These are phyloP conservation scores for Narcine bancroftii DNA, from an alignment of 2,113 vertebrate genomes.

Conservation along the genomic window DNA sequence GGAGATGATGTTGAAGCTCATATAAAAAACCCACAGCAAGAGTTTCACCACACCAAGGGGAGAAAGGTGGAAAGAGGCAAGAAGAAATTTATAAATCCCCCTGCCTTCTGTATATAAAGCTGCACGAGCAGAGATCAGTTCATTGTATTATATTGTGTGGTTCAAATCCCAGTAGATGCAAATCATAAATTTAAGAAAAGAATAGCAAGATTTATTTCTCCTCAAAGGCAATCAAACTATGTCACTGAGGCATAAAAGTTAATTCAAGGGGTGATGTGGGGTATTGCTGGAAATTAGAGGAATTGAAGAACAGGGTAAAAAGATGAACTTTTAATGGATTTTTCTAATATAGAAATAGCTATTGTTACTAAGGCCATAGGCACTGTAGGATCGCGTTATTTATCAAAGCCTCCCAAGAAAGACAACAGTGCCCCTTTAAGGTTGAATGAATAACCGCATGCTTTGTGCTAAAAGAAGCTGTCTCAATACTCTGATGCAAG, in stretches of 20 bases:
- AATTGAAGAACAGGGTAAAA: background rate
- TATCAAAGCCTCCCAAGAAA: background rate
- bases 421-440: slow-evolving; percentile 33
- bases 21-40: background rate
- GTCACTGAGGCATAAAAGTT: background rate
- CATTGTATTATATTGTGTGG: background rate
- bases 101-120: background rate
- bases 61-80: background rate
- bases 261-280: background rate
- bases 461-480: background rate
- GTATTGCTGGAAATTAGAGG: background rate
- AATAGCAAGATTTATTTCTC: background rate
- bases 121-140: background rate
- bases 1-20: background rate
- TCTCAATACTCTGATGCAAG: background rate
- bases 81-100: background rate
- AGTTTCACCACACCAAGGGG: background rate
- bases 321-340: background rate
- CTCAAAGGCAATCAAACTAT: background rate
- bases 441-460: background rate
- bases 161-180: background rate
- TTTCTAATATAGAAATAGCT: background rate
- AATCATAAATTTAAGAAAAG: slow-evolving; percentile 2
- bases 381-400: background rate
- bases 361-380: too few species aligned